These are phyloP conservation scores for Heliocidaris tuberculata DNA, from an alignment of 35 echinoderm and acorn worm species.

Conservation along the genomic window DNA sequence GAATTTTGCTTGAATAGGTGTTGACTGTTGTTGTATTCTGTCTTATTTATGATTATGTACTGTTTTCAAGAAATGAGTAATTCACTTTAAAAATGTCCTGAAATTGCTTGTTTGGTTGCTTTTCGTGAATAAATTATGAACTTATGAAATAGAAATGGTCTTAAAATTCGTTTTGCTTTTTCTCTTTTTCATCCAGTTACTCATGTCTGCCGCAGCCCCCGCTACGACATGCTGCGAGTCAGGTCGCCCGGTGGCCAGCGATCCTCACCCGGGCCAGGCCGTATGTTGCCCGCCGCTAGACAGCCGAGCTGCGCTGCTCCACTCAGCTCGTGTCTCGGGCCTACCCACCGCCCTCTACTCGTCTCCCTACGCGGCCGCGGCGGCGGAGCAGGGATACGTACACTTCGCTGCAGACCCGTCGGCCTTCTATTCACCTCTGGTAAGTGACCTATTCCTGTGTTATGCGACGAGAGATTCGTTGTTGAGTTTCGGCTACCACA, in stretches of 20 bases:
- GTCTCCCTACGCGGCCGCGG: slow-evolving; percentile 65
- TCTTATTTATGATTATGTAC: neutral
- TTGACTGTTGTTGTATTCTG: neutral
- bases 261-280: slow-evolving; percentile 67
- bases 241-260: slow-evolving; percentile 62
- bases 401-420: slow-evolving; percentile 85
- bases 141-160: neutral
- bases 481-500: neutral
- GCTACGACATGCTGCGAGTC: slow-evolving; percentile 70
- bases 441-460: slow-evolving; percentile 46
- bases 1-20: neutral
- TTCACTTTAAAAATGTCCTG: neutral
- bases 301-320: slow-evolving; percentile 57
- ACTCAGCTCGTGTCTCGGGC: slow-evolving; percentile 56
- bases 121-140: neutral
- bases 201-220: slow-evolving; percentile 69
- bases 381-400: slow-evolving; percentile 65
- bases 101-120: neutral
- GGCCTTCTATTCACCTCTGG: slow-evolving; percentile 85
- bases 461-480: neutral
- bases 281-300: slow-evolving; percentile 71
- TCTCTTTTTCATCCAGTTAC: slow-evolving; percentile 48
- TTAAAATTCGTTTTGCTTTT: neutral
- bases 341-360: slow-evolving; percentile 70
- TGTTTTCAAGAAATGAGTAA: neutral